These are phyloP conservation scores for Panorpa germanica DNA, from an alignment of 2,888 invertebrate genomes.

Conservation along the genomic window DNA sequence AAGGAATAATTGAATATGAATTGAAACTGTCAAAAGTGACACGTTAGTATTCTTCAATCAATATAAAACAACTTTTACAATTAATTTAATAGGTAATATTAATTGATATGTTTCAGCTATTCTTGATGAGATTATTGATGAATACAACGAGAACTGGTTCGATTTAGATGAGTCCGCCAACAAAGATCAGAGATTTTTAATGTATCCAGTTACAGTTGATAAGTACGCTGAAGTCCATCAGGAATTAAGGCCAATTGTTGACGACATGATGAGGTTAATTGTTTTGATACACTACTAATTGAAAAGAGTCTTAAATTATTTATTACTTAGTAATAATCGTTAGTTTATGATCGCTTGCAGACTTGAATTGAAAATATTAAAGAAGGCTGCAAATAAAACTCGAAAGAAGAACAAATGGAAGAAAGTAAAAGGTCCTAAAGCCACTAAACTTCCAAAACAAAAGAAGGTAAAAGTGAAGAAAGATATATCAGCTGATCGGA, in stretches of 20 bases:
- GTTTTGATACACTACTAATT: too few relatives aligned
- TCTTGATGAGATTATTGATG: slow-evolving; percentile 17
- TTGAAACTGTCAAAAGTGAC: too few relatives aligned
- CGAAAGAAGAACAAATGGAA: slow-evolving; percentile 17
- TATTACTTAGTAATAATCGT: too few relatives aligned
- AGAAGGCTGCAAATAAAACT: slow-evolving; percentile 24
- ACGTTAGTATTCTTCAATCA: too few relatives aligned
- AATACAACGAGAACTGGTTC: slow-evolving; percentile 19
- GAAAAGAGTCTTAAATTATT: too few relatives aligned
- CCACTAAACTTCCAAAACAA: too few relatives aligned
- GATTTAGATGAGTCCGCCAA: slow-evolving; percentile 21
- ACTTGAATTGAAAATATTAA: slow-evolving; percentile 21
- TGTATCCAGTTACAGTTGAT: slow-evolving; percentile 23
- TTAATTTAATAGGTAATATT: slow-evolving; percentile 1
- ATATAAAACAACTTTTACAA: too few relatives aligned
- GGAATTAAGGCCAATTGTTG: slow-evolving; percentile 31
- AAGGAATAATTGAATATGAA: too few relatives aligned
- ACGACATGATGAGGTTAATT: slow-evolving; percentile 23
- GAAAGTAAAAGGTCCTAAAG: slow-evolving; percentile 15
- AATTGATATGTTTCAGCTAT: slow-evolving; percentile 6
- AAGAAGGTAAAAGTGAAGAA: slow-evolving; percentile 28
- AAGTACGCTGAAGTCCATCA: slow-evolving; percentile 29
- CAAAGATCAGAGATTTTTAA: slow-evolving; percentile 18
- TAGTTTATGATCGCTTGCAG: too few relatives aligned
- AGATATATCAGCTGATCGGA: slow-evolving; percentile 36